Evolutionary conservation across 2,113 vertebrate genomes (phyloP), one percentile per base, ranked within the genome.

Genomic region (Anhinga rufa): DNA sequence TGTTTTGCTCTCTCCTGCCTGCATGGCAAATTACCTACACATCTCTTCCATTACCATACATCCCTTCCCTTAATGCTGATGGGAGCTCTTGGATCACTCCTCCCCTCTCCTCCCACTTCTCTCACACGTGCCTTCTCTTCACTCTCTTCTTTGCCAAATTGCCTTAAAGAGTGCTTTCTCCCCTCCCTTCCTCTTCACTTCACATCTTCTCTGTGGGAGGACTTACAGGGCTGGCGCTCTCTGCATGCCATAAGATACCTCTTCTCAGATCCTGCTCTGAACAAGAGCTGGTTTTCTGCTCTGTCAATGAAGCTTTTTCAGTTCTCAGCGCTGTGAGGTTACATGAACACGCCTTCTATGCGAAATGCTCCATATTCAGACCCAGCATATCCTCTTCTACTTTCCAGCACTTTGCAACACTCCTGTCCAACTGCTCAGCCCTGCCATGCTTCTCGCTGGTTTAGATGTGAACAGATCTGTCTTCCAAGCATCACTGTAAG

Each of bases 131-230:
- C 79, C 88, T 90, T 74, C 62, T 78, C 76, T 79, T 91, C 38
- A 12, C 70, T 64, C 74, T 61, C 88, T n/a, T 32, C 77, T 54
- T 82, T 74, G 95, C 92, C 96, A 95, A 80, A 55, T 26, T 2
- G 29, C 74, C 70, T 91, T 72, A 17, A 25, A 57, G 83, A 72
- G 26, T 36, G 22, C 42, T 87, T 71, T 94, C 76, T 91, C 40
- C 66, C 58, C 36, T 80, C 79, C 75, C 21, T 70, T 74, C 42
- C 65, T 88, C 48, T 60, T 79, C 12, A 4, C 91, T 81, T 85
- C 88, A 79, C 81, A 88, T 91, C 62, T 65, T 82, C 91, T 88
- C 78, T 49, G 91, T 92, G 86, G 82, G 95, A 93, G 78, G 90
- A 91, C 42, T 82, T 48, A 21, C 31, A 69, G 76, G 71, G 80